Percentiles rank a stretch among this genome's conserved stretches.
Evolutionary conservation across 2,797 vertebrate species (phyloP).

Genomic region (Poecilia wingei): DNA sequence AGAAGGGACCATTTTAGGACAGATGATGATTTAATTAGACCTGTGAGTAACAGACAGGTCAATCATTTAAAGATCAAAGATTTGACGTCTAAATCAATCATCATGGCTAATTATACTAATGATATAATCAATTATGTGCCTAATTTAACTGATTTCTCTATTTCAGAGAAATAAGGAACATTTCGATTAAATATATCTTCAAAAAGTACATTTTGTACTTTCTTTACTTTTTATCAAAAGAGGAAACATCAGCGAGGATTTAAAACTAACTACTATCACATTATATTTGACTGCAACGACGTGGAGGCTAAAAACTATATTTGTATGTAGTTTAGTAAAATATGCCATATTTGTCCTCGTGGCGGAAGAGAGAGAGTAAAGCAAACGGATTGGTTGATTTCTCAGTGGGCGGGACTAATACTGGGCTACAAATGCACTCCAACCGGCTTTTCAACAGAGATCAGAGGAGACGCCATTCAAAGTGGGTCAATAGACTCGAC

Average conservation of each 20-base stretch:
- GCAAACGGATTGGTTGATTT: background rate
- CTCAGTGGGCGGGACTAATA: constrained; percentile 40
- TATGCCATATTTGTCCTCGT: background rate
- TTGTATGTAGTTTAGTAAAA: background rate
- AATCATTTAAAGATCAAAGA: constrained; percentile 6
- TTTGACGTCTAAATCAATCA: constrained; percentile 7
- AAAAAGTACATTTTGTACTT: constrained; percentile 5
- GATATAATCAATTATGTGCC: background rate
- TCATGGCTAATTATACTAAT: background rate
- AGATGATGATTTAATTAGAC: constrained; percentile 26
- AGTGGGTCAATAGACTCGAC: background rate
- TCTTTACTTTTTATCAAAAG: background rate
- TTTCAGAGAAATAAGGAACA: background rate
- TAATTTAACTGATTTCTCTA: background rate
- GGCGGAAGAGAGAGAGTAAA: background rate
- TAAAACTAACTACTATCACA: background rate
- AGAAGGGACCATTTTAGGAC: background rate
- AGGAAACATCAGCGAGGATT: background rate
- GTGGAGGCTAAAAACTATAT: background rate
- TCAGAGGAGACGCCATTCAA: background rate
- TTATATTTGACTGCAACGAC: background rate
- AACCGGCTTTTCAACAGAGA: accelerated
- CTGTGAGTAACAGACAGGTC: constrained; percentile 1
- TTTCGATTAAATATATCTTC: background rate
- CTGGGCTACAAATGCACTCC: constrained; percentile 36